Evolutionary conservation across 2,113 vertebrate species (phyloP), one percentile per base, ranked within the genome.

Genomic region (Poeciliopsis turrubarensis): DNA sequence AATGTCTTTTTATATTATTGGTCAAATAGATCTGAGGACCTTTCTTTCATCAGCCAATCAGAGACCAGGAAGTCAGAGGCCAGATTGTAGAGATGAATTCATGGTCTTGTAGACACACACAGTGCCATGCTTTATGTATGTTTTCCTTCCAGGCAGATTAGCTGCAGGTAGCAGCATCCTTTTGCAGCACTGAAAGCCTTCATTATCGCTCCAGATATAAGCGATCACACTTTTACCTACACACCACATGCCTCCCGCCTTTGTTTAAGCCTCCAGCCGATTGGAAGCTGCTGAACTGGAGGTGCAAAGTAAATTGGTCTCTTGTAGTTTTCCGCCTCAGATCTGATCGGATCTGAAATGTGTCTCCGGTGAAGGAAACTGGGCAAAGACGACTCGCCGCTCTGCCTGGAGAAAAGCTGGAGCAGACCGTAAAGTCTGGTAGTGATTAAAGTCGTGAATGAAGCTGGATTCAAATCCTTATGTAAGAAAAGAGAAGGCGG

Each of bases 281-380:
- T 65, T 71, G 26, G 15, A 0, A 34, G n/a, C 11, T 37, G 17
- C 19, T 64, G 64, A 37, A 60, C 60, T 66, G 25, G 27, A 44
- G 39, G 6, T 26, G 22, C 17, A 41, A 29, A 37, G n/a, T 34
- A 7, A 14, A 26, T 12, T 34, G 14, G 6, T 64, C n/a, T 25
- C 15, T 29, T 61, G 8, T 17, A 60, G 68, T 37, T 68, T 76
- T 68, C n/a, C 31, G 22, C 32, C 64, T 41, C n/a, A 5, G 14
- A 71, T 54, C 25, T 12, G 2, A 60, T 68, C 4, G 39, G 64
- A 67, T 68, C 30, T 61, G 39, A 83, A 63, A 72, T 60, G 60
- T 31, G 60, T 65, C 75, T 72, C 61, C 41, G 72, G 5, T 14
- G 22, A 64, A 37, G 69, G 72, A 89, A 87, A 81, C 32, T 81